Base-by-base conservation (phyloP, 2,113 vertebrate species). In the Rousettus leschenaultii region DNA sequence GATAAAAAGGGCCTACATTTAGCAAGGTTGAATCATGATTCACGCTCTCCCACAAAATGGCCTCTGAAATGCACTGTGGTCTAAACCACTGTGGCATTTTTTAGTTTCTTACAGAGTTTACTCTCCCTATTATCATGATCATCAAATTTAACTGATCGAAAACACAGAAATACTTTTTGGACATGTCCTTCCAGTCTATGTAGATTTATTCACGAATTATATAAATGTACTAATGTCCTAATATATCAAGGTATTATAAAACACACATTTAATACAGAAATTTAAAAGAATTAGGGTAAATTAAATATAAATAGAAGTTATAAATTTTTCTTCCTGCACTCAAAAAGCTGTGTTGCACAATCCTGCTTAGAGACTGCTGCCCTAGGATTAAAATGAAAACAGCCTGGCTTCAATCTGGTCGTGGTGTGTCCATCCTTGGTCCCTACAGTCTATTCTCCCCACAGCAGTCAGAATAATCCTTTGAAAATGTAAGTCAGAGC, bases 1-100 rank as follows among this genome's bases (percentile, higher is more conserved):
- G 48, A 93, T 57, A 89, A 96, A 92, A 63, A 86, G 78, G 71
- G 24, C 66, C 93, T 95, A 83, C 96, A 97, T 86, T 93, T 57
- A 94, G 82, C 22, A 40, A 96, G 71, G 74, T 7, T 77, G 92
- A 94, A 66, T 77, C 61, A 71, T 24, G 82, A 92, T 21, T 74
- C 82, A 75, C 0, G 13, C n/a, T 75, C 70, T 83, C 45, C 92
- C 78, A 94, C 92, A 75, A 80, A 95, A 95, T 61, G 91, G 24
- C 59, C 53, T 75, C 88, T 74, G 74, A 91, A 45, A 89, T 35
- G 73, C 35, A 95, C 89, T 38, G 61, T 30, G 43, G 16, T 61
- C 77, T n/a, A 78, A 80, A 75, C 28, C 84, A 73, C 19, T 2
- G 15, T 15, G 57, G 14, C 26, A 7, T 95, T 61, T 87, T 16